A percentile compares a stretch with the other conserved stretches of the same genome.
These are phyloP conservation scores for Petrocephalus sullivani DNA, from an alignment of 2,797 vertebrate genomes.

Conservation along the genomic window DNA sequence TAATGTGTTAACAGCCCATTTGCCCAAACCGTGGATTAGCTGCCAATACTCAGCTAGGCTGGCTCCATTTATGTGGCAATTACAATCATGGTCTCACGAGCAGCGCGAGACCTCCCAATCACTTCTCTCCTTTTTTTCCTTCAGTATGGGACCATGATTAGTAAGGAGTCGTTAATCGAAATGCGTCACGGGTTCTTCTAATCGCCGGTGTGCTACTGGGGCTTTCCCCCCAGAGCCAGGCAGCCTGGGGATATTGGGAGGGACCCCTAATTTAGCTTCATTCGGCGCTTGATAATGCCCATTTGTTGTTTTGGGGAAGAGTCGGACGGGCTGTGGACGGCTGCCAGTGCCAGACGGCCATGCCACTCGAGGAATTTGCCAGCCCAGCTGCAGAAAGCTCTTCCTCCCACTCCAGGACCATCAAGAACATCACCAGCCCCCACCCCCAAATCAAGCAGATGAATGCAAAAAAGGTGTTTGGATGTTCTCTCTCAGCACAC, in stretches of 20 bases:
- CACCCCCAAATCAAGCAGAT: background rate
- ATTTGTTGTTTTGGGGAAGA: background rate
- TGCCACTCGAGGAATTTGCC: background rate
- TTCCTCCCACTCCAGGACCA: background rate
- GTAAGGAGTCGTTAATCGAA: conserved; percentile 42
- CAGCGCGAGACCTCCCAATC: conserved; percentile 32
- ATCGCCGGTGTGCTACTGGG: conserved; percentile 30
- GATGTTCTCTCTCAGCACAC: conserved; percentile 1
- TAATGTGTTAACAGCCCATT: conserved; percentile 19
- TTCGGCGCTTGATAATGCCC: background rate
- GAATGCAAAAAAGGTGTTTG: background rate
- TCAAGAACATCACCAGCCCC: background rate
- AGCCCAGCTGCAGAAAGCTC: background rate
- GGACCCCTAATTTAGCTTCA: background rate
- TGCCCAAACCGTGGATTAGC: conserved; percentile 27
- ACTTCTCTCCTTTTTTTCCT: conserved; percentile 1
- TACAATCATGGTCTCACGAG: conserved; percentile 48
- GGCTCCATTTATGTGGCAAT: conserved; percentile 36
- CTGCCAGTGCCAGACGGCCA: background rate
- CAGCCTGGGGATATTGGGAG: conserved; percentile 15
- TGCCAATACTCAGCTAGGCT: conserved; percentile 26
- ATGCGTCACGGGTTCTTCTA: conserved; percentile 32
- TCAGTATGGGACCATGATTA: conserved; percentile 35
- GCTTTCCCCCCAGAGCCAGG: conserved; percentile 10
- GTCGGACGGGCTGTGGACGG: background rate